phyloP scores from a whole-genome alignment of 1,140 invertebrate genomes.

The Caligus rogercresseyi region DNA sequence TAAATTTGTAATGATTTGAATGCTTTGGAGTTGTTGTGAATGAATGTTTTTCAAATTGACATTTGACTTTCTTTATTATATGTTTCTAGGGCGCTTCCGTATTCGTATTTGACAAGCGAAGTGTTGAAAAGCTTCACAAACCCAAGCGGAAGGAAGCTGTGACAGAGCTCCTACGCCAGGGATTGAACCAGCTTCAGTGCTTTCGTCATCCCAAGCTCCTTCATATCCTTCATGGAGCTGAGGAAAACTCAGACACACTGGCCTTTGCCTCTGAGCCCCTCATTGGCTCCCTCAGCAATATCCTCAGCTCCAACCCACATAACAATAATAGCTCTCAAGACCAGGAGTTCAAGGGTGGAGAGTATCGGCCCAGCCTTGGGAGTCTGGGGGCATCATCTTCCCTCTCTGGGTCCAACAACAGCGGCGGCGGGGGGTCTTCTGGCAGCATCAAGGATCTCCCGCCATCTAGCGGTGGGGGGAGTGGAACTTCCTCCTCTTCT shows the following conservation, averaged over 20 bases:
- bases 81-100: slow-evolving; percentile 79
- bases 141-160: slow-evolving; percentile 78
- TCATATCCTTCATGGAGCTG: slow-evolving; percentile 50
- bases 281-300: slow-evolving; percentile 65
- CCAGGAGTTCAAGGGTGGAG: neutral
- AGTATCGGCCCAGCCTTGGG: neutral
- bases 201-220: slow-evolving; percentile 70
- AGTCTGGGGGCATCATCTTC: neutral
- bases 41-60: no score
- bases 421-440: slow-evolving; percentile 21
- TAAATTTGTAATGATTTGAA: no score
- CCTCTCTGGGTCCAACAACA: neutral
- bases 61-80: no score
- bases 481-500: neutral
- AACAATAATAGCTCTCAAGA: slow-evolving; percentile 26
- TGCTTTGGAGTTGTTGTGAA: no score
- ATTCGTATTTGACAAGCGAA: slow-evolving; percentile 84
- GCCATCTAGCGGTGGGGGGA: neutral
- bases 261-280: slow-evolving; percentile 82
- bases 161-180: slow-evolving; percentile 64
- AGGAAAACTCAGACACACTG: slow-evolving; percentile 63
- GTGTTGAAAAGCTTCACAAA: slow-evolving; percentile 82
- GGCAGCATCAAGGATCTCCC: neutral
- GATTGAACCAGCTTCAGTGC: slow-evolving; percentile 59
- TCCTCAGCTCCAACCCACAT: slow-evolving; percentile 40